Evolutionary conservation across 1,140 invertebrate species (phyloP).

Genomic region (Geopemphigus sp.): DNA sequence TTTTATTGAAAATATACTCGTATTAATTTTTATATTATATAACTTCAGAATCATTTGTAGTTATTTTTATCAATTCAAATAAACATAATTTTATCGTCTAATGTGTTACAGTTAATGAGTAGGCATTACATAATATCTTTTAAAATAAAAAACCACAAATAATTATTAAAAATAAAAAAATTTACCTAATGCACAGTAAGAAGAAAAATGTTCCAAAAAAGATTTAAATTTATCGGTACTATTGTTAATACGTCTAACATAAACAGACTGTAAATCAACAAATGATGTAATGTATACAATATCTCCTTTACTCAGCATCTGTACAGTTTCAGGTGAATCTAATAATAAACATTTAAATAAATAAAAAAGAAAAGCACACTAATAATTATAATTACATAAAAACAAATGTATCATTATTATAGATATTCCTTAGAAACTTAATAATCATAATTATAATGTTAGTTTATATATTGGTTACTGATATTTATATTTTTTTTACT

Average conservation of each 20-base stretch:
- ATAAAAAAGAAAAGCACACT: neutral
- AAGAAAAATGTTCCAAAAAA: constrained; percentile 35
- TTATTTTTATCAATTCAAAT: neutral
- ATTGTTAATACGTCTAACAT: constrained; percentile 37
- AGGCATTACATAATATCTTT: neutral
- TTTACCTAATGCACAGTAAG: constrained; percentile 4
- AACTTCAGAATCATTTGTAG: neutral
- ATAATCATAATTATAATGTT: neutral
- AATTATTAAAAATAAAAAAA: neutral
- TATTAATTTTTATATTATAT: neutral
- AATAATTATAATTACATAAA: neutral
- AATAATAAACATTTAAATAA: neutral
- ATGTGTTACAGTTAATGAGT: too few species aligned
- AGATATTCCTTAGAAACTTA: neutral
- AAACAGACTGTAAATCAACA: neutral
- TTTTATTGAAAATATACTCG: neutral
- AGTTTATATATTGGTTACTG: neutral
- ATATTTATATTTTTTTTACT: neutral
- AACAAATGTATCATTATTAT: neutral
- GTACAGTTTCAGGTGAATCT: constrained; percentile 35
- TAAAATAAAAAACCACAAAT: neutral
- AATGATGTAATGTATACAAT: constrained; percentile 37
- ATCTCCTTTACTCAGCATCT: constrained; percentile 28
- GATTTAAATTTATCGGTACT: constrained; percentile 45
- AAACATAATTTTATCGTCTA: neutral